Conservation (phyloP, 2,888 invertebrate genomes). For the Macropis europaea region DNA sequence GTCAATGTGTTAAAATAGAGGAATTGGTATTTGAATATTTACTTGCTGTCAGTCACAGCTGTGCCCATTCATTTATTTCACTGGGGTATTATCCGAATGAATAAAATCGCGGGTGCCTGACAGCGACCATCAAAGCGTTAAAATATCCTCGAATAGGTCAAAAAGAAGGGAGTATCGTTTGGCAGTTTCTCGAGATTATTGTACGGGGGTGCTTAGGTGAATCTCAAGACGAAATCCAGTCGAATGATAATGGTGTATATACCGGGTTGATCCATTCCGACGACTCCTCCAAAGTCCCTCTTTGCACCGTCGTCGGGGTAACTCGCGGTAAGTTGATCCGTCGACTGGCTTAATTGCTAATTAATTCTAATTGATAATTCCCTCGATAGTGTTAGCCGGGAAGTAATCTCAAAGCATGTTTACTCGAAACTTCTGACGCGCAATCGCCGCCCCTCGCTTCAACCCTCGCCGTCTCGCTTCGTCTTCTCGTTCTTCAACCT, state of each 20-base stretch:
- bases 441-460: conserved; percentile 31
- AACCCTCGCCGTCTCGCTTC: conserved; percentile 1
- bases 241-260: conserved; percentile 40
- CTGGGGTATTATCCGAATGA: no score
- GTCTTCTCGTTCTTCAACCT: neutral
- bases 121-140: no score
- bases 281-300: conserved; percentile 43
- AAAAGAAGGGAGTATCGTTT: conserved; percentile 15
- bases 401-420: conserved; percentile 66
- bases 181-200: conserved; percentile 42
- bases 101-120: no score
- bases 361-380: conserved; percentile 72
- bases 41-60: no score
- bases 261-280: conserved; percentile 44
- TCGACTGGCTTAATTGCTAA: conserved; percentile 67
- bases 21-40: no score
- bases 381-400: conserved; percentile 53
- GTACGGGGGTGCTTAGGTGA: conserved; percentile 22
- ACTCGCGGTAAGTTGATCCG: conserved; percentile 59
- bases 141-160: neutral
- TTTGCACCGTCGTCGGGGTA: conserved; percentile 42
- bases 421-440: conserved; percentile 61
- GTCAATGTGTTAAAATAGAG: no score
- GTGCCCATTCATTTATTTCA: no score
- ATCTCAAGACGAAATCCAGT: conserved; percentile 48